Percentiles rank a stretch among this genome's conserved stretches.
Conservation (phyloP, 2,888 invertebrate species). For the Epinotia bilunana region DNA sequence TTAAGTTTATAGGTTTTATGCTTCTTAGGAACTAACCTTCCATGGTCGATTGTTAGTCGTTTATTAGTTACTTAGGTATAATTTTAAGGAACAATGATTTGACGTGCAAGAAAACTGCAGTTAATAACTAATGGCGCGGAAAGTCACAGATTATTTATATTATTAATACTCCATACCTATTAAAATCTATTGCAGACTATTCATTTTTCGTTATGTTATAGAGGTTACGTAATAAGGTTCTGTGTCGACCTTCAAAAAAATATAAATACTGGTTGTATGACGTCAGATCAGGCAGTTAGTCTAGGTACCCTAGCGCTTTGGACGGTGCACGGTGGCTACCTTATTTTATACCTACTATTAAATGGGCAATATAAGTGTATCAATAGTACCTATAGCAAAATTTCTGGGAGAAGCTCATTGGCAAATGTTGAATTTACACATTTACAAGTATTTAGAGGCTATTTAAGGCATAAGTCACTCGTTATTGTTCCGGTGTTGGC, state of each 20-base stretch:
- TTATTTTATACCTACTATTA: too few species aligned
- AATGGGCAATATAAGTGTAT: too few species aligned
- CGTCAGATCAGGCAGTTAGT: not conserved
- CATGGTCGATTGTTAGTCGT: not conserved
- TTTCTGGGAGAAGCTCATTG: too few species aligned
- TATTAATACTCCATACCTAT: not conserved
- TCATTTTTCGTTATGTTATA: not conserved
- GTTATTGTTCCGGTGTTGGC: too few species aligned
- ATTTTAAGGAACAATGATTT: not conserved
- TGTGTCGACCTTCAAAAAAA: not conserved
- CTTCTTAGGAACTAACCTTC: not conserved
- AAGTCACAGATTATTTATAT: conserved; percentile 6
- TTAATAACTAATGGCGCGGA: conserved; percentile 37
- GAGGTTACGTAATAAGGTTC: too few species aligned
- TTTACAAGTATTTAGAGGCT: too few species aligned
- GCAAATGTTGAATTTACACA: too few species aligned
- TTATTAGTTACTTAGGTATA: not conserved
- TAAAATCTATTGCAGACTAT: not conserved
- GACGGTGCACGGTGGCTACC: not conserved
- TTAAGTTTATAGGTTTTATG: not conserved
- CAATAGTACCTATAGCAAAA: too few species aligned
- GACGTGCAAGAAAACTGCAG: conserved; percentile 32
- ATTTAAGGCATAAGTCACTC: too few species aligned
- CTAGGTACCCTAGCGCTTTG: not conserved
- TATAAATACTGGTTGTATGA: not conserved